Evolutionary conservation across 2,113 vertebrate species (phyloP).

Genomic region (Noctilio leporinus): DNA sequence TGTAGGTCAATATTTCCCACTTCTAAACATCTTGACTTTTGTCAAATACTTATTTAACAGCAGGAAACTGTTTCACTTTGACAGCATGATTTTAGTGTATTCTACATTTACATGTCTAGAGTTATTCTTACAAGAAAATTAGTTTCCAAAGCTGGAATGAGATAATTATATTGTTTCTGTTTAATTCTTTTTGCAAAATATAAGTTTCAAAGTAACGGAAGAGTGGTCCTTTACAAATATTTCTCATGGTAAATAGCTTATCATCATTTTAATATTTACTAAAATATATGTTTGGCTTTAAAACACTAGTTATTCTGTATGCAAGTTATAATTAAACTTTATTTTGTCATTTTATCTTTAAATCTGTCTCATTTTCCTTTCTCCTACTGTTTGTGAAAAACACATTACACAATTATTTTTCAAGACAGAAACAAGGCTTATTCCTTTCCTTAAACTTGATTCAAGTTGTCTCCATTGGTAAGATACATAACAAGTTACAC

Average conservation of each 20-base stretch:
- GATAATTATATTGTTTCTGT: not conserved
- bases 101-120: not conserved
- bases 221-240: not conserved
- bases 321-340: not conserved
- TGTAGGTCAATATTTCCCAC: not conserved
- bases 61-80: not conserved
- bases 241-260: not conserved
- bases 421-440: not conserved
- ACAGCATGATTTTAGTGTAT: not conserved
- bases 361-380: not conserved
- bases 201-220: not conserved
- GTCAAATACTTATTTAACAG: not conserved
- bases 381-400: not conserved
- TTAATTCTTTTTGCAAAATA: not conserved
- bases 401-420: not conserved
- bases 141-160: not conserved
- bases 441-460: not conserved
- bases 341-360: not conserved
- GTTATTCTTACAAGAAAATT: not conserved
- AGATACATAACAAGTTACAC: not conserved
- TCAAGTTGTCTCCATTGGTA: not conserved
- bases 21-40: slow-evolving; percentile 1
- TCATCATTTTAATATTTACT: not conserved
- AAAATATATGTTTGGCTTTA: not conserved
- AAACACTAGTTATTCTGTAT: not conserved